phyloP scores from a whole-genome alignment of 2,797 vertebrate species.

The Rhabdophis nuchalis region DNA sequence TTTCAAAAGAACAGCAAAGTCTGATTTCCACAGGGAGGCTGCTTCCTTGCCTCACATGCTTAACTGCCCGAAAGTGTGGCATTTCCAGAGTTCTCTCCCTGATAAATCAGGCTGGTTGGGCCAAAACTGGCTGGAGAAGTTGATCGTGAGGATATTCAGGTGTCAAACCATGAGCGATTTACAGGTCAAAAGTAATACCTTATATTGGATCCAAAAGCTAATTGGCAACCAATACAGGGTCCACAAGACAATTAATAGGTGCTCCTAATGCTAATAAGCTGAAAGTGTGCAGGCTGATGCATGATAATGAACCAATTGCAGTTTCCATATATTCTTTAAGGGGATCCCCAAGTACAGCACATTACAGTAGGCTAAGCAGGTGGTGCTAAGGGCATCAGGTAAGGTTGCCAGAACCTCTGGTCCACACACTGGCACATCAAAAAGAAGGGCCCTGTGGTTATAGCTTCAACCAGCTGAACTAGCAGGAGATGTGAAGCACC shows the following conservation, averaged over 20 bases:
- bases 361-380: neutral
- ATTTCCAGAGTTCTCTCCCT: neutral
- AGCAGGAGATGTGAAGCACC: neutral
- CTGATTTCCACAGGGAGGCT: neutral
- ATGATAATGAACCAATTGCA: neutral
- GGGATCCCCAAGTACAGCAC: neutral
- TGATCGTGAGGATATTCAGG: neutral
- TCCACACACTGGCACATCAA: neutral
- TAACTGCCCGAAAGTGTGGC: neutral
- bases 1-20: neutral
- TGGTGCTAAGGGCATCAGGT: neutral
- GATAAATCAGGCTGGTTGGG: neutral
- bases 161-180: neutral
- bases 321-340: neutral
- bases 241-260: neutral
- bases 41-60: neutral
- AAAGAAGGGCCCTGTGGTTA: neutral
- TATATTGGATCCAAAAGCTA: neutral
- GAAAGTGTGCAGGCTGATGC: neutral
- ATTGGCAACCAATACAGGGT: neutral
- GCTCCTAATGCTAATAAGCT: neutral
- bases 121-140: neutral
- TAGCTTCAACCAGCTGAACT: neutral
- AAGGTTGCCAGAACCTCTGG: neutral
- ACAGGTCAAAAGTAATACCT: neutral